Conservation (phyloP, 1,140 invertebrate genomes). For the Drosophila yakuba region DNA sequence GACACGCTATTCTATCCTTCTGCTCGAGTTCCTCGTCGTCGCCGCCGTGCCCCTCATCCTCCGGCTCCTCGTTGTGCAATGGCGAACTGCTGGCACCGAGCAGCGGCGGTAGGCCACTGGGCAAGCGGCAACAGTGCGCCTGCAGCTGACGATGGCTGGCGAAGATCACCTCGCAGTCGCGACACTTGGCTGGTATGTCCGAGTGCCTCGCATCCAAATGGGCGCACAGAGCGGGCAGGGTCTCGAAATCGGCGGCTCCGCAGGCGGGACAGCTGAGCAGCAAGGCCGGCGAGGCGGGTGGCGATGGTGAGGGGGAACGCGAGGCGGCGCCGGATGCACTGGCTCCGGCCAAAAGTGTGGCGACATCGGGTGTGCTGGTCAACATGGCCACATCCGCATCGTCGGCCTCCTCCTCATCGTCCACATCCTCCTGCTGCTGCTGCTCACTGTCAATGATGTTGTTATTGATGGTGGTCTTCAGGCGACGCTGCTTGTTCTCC, state of each 20-base stretch:
- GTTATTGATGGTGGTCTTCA: slow-evolving; percentile 72
- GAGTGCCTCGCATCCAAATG: slow-evolving; percentile 91
- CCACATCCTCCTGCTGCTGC: slow-evolving; percentile 1
- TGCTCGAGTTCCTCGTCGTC: slow-evolving; percentile 24
- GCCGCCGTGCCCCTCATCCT: slow-evolving; percentile 12
- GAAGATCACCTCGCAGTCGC: slow-evolving; percentile 89
- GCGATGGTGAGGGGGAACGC: slow-evolving; percentile 24
- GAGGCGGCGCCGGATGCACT: slow-evolving; percentile 43
- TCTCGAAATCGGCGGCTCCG: slow-evolving; percentile 87
- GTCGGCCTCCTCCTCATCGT: slow-evolving; percentile 9
- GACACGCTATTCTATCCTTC: slow-evolving; percentile 34
- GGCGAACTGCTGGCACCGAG: slow-evolving; percentile 59
- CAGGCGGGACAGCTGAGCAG: slow-evolving; percentile 86
- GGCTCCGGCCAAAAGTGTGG: slow-evolving; percentile 50
- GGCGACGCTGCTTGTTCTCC: slow-evolving; percentile 41
- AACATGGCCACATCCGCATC: slow-evolving; percentile 47
- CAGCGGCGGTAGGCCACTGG: slow-evolving; percentile 34
- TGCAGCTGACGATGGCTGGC: slow-evolving; percentile 89
- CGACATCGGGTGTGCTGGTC: slow-evolving; percentile 69
- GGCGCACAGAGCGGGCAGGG: slow-evolving; percentile 86
- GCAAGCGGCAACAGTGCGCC: slow-evolving; percentile 85
- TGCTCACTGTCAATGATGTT: slow-evolving; percentile 55
- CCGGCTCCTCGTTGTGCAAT: slow-evolving; percentile 21
- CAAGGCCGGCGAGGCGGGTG: slow-evolving; percentile 3
- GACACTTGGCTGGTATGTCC: slow-evolving; percentile 89